Evolutionary conservation across 2,888 invertebrate species (phyloP).

Genomic region (Thysanoteuthis rhombus): DNA sequence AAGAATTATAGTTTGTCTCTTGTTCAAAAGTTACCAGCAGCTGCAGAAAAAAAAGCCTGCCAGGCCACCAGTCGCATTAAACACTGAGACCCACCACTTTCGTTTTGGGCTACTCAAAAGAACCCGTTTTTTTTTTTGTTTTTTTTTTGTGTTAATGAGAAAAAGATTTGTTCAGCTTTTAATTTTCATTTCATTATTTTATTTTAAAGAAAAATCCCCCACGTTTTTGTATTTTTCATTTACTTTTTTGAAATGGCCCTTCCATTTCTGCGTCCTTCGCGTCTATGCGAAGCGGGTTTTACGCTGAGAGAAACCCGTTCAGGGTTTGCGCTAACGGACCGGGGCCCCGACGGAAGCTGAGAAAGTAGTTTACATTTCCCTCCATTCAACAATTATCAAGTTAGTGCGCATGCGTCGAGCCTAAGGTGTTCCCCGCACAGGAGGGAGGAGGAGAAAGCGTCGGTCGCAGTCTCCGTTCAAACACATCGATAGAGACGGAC

Average conservation of each 20-base stretch:
- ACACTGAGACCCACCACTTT: background rate
- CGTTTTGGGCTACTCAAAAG: background rate
- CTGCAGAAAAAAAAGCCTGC: conserved; percentile 13
- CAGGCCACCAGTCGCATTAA: conserved; percentile 1
- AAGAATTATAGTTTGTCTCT: conserved; percentile 20
- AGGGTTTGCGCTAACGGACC: background rate
- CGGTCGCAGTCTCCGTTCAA: background rate
- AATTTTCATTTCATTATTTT: background rate
- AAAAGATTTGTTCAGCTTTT: background rate
- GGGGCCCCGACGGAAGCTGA: background rate
- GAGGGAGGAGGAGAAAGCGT: background rate
- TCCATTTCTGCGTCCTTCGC: background rate
- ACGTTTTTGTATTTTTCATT: background rate
- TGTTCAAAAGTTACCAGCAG: background rate
- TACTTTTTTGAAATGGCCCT: background rate
- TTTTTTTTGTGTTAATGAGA: background rate
- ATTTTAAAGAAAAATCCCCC: background rate
- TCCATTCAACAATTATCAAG: conserved; percentile 21
- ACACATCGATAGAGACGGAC: too few relatives aligned
- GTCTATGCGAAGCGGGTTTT: background rate
- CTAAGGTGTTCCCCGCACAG: background rate
- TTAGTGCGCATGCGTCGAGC: conserved; percentile 18
- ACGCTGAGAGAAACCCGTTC: background rate
- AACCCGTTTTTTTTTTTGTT: background rate
- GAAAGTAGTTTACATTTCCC: conserved; percentile 21